Conservation (phyloP, 2,797 vertebrate genomes). For the Pelodytes ibericus region DNA sequence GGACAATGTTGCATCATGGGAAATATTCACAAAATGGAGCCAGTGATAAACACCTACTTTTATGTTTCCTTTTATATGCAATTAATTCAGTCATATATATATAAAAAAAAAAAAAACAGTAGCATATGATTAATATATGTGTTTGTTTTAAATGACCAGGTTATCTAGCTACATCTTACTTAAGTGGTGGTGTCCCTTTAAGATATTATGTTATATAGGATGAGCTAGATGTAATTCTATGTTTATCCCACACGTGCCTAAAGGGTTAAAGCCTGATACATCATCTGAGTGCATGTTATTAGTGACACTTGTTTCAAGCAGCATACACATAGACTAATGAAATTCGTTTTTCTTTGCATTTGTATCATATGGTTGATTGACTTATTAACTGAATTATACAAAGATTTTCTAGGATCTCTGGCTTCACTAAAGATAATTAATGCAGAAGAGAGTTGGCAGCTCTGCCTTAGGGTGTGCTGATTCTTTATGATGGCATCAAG, state of each 20-base stretch:
- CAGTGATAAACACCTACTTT: too few relatives aligned
- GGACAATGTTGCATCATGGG: too few relatives aligned
- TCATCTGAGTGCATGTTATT: constrained; percentile 29
- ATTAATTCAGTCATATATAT: too few relatives aligned
- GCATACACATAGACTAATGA: constrained; percentile 57
- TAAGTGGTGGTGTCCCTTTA: too few relatives aligned
- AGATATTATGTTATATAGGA: too few relatives aligned
- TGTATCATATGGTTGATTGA: constrained; percentile 59
- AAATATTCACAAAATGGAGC: too few relatives aligned
- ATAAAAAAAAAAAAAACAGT: too few relatives aligned
- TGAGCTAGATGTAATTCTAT: neutral
- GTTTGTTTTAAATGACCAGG: too few relatives aligned
- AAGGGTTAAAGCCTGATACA: constrained; percentile 28
- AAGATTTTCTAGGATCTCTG: constrained; percentile 61
- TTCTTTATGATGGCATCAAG: constrained; percentile 50
- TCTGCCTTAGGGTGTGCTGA: constrained; percentile 50
- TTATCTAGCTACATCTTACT: too few relatives aligned
- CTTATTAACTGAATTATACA: constrained; percentile 67
- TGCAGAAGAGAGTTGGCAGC: constrained; percentile 53
- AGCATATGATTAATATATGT: too few relatives aligned
- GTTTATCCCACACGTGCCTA: neutral
- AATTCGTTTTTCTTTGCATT: constrained; percentile 60
- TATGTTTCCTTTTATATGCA: too few relatives aligned
- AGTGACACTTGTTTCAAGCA: constrained; percentile 41
- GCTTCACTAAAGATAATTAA: constrained; percentile 54